Percentiles rank a stretch among this genome's conserved stretches.
Evolutionary conservation across 2,888 invertebrate species (phyloP).

Genomic region (Drosophila quinaria): DNA sequence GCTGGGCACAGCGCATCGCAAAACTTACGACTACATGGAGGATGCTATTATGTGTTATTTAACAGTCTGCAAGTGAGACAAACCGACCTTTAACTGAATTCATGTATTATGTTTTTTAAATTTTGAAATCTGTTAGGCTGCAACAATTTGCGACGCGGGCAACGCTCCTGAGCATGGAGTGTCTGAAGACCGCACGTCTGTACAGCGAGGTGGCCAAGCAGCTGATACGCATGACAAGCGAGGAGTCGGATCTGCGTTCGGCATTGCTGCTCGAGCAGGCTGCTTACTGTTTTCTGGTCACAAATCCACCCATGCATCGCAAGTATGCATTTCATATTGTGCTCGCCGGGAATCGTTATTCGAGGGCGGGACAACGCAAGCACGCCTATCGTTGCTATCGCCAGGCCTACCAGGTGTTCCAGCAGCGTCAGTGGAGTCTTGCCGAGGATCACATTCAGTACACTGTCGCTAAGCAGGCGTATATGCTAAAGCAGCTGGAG

Average conservation of each 20-base stretch:
- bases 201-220: slow-evolving; percentile 98
- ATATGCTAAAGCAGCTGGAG: slow-evolving; percentile 90
- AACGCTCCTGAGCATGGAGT: slow-evolving; percentile 95
- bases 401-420: slow-evolving; percentile 93
- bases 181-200: slow-evolving; percentile 91
- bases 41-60: slow-evolving; percentile 96
- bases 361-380: slow-evolving; percentile 95
- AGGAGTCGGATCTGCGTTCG: slow-evolving; percentile 98
- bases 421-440: slow-evolving; percentile 93
- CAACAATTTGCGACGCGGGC: slow-evolving; percentile 97
- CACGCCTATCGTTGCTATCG: slow-evolving; percentile 97
- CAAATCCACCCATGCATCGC: slow-evolving; percentile 90
- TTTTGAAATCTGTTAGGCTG: slow-evolving; percentile 87
- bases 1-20: slow-evolving; percentile 91
- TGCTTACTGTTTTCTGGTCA: slow-evolving; percentile 93
- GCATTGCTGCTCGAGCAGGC: slow-evolving; percentile 98
- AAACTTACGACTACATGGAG: slow-evolving; percentile 96
- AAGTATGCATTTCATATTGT: slow-evolving; percentile 99
- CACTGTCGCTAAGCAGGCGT: slow-evolving; percentile 96
- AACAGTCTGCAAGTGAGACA: slow-evolving; percentile 93
- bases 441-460: slow-evolving; percentile 98
- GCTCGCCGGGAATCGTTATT: slow-evolving; percentile 97
- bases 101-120: not conserved
- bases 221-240: slow-evolving; percentile 97
- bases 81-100: too few species aligned